phyloP scores from a whole-genome alignment of 2,797 vertebrate species.

The Sternotherus odoratus region DNA sequence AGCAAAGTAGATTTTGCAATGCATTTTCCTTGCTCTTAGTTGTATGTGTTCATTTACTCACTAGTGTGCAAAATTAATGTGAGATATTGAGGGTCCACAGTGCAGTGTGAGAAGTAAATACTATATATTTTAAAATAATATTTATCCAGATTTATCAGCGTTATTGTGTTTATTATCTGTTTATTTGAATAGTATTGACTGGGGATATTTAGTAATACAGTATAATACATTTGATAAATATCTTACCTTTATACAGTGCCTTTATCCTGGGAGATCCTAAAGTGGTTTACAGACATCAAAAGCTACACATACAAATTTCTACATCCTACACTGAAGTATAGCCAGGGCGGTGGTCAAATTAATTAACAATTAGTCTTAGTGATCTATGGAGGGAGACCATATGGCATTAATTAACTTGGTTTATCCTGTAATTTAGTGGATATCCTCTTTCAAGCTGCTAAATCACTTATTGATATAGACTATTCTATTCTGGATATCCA shows the following conservation, averaged over 20 bases:
- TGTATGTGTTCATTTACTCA: rapidly evolving
- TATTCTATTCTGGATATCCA: not conserved
- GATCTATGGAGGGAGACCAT: not conserved
- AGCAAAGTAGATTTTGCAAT: rapidly evolving
- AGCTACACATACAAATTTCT: not conserved
- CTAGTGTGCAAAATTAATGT: not conserved
- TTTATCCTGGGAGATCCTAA: not conserved
- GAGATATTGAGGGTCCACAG: rapidly evolving
- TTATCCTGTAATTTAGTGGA: not conserved
- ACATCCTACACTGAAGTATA: not conserved
- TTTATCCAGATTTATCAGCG: not conserved
- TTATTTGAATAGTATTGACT: conserved; percentile 1
- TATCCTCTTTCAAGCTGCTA: not conserved
- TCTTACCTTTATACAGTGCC: not conserved
- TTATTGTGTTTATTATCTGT: not conserved
- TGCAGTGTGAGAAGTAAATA: rapidly evolving
- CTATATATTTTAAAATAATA: not conserved
- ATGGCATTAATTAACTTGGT: not conserved
- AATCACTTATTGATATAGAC: not conserved
- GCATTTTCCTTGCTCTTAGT: not conserved
- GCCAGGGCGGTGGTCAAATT: not conserved
- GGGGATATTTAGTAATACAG: not conserved
- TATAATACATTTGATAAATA: not conserved
- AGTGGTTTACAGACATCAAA: not conserved
- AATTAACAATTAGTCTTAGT: not conserved